A percentile compares a stretch with the other conserved stretches of the same genome.
phyloP scores from a whole-genome alignment of 2,113 vertebrate genomes.

The Ciconia maguari region DNA sequence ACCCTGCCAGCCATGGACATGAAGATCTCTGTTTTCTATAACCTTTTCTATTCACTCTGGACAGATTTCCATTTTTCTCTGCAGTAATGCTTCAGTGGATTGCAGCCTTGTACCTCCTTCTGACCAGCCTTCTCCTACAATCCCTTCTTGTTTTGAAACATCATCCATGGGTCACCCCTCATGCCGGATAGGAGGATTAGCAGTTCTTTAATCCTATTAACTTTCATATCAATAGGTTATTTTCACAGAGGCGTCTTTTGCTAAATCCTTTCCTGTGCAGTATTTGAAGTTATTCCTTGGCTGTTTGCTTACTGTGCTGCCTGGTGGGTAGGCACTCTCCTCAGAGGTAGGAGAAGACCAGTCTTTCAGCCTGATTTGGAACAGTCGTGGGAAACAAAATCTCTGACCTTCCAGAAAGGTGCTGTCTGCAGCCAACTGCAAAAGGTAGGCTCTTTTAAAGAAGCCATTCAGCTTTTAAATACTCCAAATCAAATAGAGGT shows the following conservation, averaged over 20 bases:
- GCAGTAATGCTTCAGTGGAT: not conserved
- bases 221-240: constrained; percentile 28
- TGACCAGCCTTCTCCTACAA: not conserved
- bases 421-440: not conserved
- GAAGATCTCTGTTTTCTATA: not conserved
- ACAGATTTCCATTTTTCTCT: not conserved
- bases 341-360: not conserved
- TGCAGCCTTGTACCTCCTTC: not conserved
- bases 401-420: not conserved
- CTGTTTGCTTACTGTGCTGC: not conserved
- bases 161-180: not conserved
- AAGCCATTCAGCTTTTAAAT: not conserved
- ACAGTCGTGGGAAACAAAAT: not conserved
- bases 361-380: not conserved
- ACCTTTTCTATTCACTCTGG: not conserved
- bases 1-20: not conserved
- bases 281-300: not conserved
- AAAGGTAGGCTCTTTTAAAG: not conserved
- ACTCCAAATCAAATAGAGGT: not conserved
- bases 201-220: constrained; percentile 50
- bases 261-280: not conserved
- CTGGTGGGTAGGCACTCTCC: not conserved
- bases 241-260: not conserved
- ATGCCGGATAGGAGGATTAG: constrained; percentile 35
- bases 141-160: constrained; percentile 7